phyloP scores from a whole-genome alignment of 2,797 vertebrate species.

The Poecilia wingei region DNA sequence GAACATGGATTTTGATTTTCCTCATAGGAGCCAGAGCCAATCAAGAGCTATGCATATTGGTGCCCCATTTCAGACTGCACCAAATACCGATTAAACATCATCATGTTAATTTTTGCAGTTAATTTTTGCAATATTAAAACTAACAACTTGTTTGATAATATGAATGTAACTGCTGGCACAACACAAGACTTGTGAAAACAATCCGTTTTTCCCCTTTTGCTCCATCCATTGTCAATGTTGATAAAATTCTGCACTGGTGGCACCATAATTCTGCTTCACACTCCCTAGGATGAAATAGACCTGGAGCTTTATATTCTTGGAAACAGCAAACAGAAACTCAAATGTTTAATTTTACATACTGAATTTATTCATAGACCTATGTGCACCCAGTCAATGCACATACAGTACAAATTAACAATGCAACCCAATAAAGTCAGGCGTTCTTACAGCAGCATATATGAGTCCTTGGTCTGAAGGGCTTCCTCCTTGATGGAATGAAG shows the following conservation, averaged over 20 bases:
- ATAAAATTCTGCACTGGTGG: background rate
- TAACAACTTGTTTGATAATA: background rate
- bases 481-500: background rate
- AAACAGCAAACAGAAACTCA: background rate
- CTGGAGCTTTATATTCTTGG: background rate
- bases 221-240: background rate
- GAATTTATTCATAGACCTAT: background rate
- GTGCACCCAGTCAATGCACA: background rate
- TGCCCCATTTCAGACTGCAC: background rate
- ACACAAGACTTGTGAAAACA: background rate
- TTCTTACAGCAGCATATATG: background rate
- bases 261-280: background rate
- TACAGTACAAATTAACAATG: background rate
- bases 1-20: background rate
- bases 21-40: background rate
- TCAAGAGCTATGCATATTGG: background rate
- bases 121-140: background rate
- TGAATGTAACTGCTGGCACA: background rate
- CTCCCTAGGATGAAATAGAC: background rate
- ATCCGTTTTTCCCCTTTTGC: background rate
- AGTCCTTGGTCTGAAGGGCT: background rate
- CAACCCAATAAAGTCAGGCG: background rate
- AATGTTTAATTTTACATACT: too few species aligned
- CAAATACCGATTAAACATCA: background rate
- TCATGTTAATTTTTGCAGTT: background rate